Evolutionary conservation across 2,888 invertebrate genomes (phyloP).

Genomic region (Andrena minutula): DNA sequence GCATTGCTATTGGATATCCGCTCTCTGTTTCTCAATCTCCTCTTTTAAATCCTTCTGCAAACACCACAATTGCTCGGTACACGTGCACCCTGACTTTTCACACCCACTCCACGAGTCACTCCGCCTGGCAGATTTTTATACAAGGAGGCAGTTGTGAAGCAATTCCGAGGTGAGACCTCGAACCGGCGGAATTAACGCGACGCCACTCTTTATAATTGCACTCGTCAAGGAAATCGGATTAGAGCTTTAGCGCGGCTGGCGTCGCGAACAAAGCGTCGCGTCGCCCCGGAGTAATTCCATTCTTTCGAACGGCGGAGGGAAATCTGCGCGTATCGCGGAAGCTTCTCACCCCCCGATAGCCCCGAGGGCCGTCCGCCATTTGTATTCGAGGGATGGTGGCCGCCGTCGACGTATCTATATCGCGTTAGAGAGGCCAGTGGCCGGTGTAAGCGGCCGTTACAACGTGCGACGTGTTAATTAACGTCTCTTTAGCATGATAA

Average conservation of each 20-base stretch:
- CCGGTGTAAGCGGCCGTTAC: constrained; percentile 71
- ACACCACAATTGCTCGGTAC: no score
- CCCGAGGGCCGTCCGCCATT: constrained; percentile 36
- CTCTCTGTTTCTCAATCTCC: no score
- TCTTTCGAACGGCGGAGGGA: constrained; percentile 50
- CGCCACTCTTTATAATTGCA: constrained; percentile 55
- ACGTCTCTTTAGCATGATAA: constrained; percentile 78
- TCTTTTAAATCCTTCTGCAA: no score
- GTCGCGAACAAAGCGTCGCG: constrained; percentile 35
- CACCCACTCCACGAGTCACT: not conserved
- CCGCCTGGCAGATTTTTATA: constrained; percentile 33
- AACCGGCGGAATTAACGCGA: constrained; percentile 41
- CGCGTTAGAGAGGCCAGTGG: constrained; percentile 59
- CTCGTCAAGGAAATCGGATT: constrained; percentile 51
- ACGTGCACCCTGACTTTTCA: constrained; percentile 6
- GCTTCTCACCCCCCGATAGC: constrained; percentile 19
- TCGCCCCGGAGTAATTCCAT: constrained; percentile 47
- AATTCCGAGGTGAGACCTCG: constrained; percentile 45
- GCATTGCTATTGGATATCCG: no score
- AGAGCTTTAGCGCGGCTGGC: constrained; percentile 47
- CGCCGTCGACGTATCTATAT: constrained; percentile 30
- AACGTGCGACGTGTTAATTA: constrained; percentile 75
- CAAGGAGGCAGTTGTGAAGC: constrained; percentile 45
- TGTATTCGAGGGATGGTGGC: constrained; percentile 40
- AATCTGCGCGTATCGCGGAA: constrained; percentile 50